Percentiles rank a stretch among this genome's conserved stretches.
Conservation (phyloP, 2,888 invertebrate species). For the Elegia similella region DNA sequence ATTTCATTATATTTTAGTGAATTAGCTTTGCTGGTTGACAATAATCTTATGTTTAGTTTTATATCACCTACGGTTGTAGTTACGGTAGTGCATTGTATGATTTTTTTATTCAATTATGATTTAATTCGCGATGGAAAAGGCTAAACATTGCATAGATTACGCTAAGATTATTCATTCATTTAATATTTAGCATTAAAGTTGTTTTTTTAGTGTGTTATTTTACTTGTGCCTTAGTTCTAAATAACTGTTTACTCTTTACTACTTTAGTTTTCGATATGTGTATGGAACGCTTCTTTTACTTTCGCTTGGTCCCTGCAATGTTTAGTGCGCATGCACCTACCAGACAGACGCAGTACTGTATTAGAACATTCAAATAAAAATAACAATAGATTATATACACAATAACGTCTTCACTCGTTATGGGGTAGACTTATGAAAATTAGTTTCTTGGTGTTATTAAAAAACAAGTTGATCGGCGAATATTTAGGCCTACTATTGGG, state of each 20-base stretch:
- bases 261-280: constrained; percentile 7
- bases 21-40: constrained; percentile 68
- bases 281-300: neutral
- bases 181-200: constrained; percentile 20
- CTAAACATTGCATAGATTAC: constrained; percentile 44
- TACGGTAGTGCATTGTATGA: constrained; percentile 28
- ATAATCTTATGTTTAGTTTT: constrained; percentile 58
- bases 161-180: constrained; percentile 19
- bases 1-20: constrained; percentile 47
- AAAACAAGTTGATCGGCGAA: too few relatives aligned
- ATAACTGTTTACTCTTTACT: constrained; percentile 1
- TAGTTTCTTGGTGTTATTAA: too few relatives aligned
- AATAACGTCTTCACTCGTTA: too few relatives aligned
- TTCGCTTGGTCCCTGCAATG: constrained; percentile 19
- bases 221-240: constrained; percentile 14
- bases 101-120: constrained; percentile 43
- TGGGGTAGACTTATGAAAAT: too few relatives aligned
- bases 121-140: constrained; percentile 29
- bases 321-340: constrained; percentile 22
- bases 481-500: too few relatives aligned
- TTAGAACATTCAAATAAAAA: neutral
- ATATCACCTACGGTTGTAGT: constrained; percentile 48
- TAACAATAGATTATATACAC: too few relatives aligned
- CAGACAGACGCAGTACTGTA: constrained; percentile 13
- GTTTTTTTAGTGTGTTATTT: constrained; percentile 15